phyloP scores from a whole-genome alignment of 2,113 vertebrate genomes.

The Lycocorax pyrrhopterus region DNA sequence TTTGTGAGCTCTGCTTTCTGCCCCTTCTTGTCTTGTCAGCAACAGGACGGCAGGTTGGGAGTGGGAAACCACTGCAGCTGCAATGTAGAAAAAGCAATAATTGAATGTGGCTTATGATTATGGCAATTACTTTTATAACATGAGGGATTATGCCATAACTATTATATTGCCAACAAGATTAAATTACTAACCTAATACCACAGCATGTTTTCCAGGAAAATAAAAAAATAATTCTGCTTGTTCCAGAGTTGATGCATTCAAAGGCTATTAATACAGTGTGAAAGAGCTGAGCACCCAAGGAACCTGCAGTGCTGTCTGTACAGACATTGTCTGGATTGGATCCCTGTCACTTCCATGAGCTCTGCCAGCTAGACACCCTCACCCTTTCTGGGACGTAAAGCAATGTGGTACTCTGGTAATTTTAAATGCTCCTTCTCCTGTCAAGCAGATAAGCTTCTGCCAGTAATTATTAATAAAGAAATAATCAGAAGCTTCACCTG shows the following conservation, averaged over 20 bases:
- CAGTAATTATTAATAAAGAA: not conserved
- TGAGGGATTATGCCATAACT: not conserved
- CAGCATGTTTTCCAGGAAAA: not conserved
- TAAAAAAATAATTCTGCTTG: not conserved
- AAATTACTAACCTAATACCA: not conserved
- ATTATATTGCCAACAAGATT: not conserved
- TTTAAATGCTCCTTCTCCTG: not conserved
- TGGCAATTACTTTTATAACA: not conserved
- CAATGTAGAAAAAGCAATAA: not conserved
- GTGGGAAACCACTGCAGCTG: slow-evolving; percentile 11
- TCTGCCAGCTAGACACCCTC: not conserved
- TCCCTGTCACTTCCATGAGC: not conserved
- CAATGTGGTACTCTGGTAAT: not conserved
- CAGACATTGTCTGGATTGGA: not conserved
- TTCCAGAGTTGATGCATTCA: not conserved
- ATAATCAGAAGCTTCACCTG: not conserved
- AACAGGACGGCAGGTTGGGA: not conserved
- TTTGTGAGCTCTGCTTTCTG: slow-evolving; percentile 7
- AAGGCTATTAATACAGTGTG: not conserved
- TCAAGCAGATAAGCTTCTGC: not conserved
- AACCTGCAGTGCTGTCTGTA: not conserved
- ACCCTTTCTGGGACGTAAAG: not conserved
- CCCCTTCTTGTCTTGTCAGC: not conserved
- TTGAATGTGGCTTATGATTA: not conserved
- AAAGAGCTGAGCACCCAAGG: not conserved